Evolutionary conservation across 2,888 invertebrate genomes (phyloP), one percentile per base, ranked within the genome.

Genomic region (Xestobium rufovillosum): DNA sequence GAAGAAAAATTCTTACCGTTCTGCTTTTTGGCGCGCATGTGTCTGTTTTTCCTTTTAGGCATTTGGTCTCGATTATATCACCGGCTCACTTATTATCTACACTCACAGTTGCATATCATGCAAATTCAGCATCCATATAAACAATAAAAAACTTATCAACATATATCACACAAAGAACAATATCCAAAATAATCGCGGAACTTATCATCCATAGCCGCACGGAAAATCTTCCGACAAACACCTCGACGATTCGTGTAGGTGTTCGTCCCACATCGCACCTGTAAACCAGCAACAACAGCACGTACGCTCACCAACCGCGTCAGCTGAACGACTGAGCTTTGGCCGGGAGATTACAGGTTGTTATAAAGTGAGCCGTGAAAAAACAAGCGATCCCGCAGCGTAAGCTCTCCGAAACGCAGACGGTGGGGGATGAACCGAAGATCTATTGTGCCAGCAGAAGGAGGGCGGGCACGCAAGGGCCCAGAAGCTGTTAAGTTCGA

Each of bases 261-360:
- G n/a, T n/a, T n/a, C n/a, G n/a, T n/a, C n/a, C n/a, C n/a, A 34
- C n/a, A 13, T 25, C 14, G 14, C 14, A 23, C 14, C 29, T 33
- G 26, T 26, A 13, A 9, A 12, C 10, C 10, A 25, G 14, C 14
- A n/a, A 26, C 34, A n/a, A n/a, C 23, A n/a, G 23, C 6, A 19
- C 23, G n/a, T 37, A 28, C 34, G 38, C 38, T 29, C 36, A 36
- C 16, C 43, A 12, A 31, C 44, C 40, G 42, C 46, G 43, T 45
- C 46, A 31, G 38, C 49, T 39, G 40, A 44, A 50, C 51, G 47
- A 48, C 36, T 39, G 15, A 38, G 26, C 38, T 43, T 42, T 42
- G 47, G 47, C n/a, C n/a, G n/a, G n/a, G n/a, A 56, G 60, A 61
- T 60, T 60, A 62, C 62, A 63, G 62, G 63, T 63, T 62, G 62